These are phyloP conservation scores for Myotis planiceps DNA, from an alignment of 2,797 vertebrate genomes.

Conservation along the genomic window DNA sequence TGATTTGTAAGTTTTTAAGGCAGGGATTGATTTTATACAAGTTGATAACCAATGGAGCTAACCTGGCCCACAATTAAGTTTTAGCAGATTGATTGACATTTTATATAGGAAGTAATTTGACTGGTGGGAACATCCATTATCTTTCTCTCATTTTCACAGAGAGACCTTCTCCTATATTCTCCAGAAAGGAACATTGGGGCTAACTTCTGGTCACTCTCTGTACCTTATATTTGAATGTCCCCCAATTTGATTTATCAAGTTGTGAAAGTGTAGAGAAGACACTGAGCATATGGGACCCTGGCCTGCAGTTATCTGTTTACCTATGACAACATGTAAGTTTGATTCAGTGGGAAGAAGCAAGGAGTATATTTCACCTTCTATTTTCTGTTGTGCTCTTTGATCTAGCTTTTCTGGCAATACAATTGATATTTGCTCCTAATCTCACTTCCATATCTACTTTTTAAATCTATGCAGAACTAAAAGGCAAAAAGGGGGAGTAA, in stretches of 20 bases:
- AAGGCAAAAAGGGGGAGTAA: not conserved
- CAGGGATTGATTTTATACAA: not conserved
- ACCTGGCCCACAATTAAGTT: not conserved
- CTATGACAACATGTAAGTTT: not conserved
- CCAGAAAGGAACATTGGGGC: not conserved
- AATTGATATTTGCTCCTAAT: not conserved
- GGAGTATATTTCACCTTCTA: not conserved
- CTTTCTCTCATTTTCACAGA: not conserved
- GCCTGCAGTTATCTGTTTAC: not conserved
- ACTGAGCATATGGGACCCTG: not conserved
- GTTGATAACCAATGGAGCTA: not conserved
- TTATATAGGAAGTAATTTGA: not conserved
- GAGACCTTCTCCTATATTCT: not conserved
- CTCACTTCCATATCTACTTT: not conserved
- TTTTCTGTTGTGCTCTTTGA: not conserved
- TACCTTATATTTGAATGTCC: not conserved
- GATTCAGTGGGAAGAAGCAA: not conserved
- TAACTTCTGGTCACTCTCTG: not conserved
- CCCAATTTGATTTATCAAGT: not conserved
- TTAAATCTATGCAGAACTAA: not conserved
- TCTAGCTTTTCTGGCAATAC: not conserved
- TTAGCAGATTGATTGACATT: not conserved
- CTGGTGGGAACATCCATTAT: not conserved
- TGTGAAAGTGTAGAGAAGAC: not conserved
- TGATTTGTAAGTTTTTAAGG: not conserved